Evolutionary conservation across 2,888 invertebrate genomes (phyloP).

Genomic region (Pristionchus mayeri): DNA sequence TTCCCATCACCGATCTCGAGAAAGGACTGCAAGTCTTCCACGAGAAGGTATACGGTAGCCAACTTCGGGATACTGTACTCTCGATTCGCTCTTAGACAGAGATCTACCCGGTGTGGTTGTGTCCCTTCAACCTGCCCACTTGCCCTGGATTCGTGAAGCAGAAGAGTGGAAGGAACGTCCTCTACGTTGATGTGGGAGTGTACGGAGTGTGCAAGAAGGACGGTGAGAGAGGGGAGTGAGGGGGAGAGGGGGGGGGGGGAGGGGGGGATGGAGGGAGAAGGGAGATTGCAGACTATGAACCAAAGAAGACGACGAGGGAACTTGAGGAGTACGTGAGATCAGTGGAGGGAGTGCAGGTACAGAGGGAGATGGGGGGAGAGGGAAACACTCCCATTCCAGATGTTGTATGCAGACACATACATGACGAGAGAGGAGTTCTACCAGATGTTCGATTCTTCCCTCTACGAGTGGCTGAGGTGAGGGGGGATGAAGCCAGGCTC

Average conservation of each 20-base stretch:
- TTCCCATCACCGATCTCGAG: constrained; percentile 83
- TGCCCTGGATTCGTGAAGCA: constrained; percentile 85
- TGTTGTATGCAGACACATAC: constrained; percentile 89
- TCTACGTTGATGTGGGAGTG: constrained; percentile 88
- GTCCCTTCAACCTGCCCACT: constrained; percentile 84
- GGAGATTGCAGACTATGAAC: constrained; percentile 79
- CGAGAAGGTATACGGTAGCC: constrained; percentile 79
- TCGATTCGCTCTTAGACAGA: constrained; percentile 50
- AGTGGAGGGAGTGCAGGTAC: constrained; percentile 74
- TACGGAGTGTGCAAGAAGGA: constrained; percentile 83
- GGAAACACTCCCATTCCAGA: constrained; percentile 80
- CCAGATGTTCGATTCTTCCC: constrained; percentile 86
- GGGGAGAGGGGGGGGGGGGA: background rate
- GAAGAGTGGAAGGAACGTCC: constrained; percentile 78
- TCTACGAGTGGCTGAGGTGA: constrained; percentile 80
- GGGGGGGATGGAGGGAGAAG: background rate
- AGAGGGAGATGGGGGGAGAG: background rate
- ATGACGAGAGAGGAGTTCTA: constrained; percentile 85
- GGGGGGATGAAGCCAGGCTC: background rate
- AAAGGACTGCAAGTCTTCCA: constrained; percentile 83
- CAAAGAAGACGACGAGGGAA: constrained; percentile 82
- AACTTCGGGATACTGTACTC: constrained; percentile 79
- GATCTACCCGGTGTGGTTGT: constrained; percentile 88
- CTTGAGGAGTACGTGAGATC: constrained; percentile 85
- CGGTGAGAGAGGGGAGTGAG: background rate